Conservation (phyloP, 92 coral and sea anemone species). For the Bergia puertoricense region DNA sequence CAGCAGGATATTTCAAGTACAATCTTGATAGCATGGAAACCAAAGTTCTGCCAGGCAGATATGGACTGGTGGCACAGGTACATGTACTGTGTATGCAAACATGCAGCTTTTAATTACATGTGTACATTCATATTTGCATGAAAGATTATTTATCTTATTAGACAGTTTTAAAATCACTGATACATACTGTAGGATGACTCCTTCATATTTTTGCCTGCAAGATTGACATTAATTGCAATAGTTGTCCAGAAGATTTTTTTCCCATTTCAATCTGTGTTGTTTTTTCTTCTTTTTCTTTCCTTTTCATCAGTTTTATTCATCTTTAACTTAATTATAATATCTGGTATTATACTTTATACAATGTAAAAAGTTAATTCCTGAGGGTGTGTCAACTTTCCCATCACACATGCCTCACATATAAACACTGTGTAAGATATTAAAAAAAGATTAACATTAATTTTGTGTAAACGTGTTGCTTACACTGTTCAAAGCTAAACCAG, state of each 20-base stretch:
- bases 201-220: background rate
- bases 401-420: too few relatives aligned
- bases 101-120: background rate
- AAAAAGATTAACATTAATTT: background rate
- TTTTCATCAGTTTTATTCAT: too few relatives aligned
- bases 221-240: too few relatives aligned
- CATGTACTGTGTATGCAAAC: background rate
- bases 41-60: slow-evolving; percentile 82
- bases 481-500: slow-evolving; percentile 70
- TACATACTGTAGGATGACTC: too few relatives aligned
- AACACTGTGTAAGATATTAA: too few relatives aligned
- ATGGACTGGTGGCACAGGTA: slow-evolving; percentile 74
- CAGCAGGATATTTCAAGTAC: slow-evolving; percentile 82
- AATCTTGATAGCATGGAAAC: slow-evolving; percentile 73
- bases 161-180: background rate
- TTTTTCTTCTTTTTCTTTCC: too few relatives aligned
- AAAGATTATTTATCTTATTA: background rate
- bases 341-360: too few relatives aligned
- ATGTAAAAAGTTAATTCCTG: too few relatives aligned
- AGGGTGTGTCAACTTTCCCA: too few relatives aligned
- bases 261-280: too few relatives aligned
- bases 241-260: too few relatives aligned
- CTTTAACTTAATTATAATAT: too few relatives aligned
- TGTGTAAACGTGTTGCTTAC: background rate
- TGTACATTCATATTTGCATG: background rate